Conservation (phyloP, 2,888 invertebrate genomes). For the Diloba caeruleocephala region DNA sequence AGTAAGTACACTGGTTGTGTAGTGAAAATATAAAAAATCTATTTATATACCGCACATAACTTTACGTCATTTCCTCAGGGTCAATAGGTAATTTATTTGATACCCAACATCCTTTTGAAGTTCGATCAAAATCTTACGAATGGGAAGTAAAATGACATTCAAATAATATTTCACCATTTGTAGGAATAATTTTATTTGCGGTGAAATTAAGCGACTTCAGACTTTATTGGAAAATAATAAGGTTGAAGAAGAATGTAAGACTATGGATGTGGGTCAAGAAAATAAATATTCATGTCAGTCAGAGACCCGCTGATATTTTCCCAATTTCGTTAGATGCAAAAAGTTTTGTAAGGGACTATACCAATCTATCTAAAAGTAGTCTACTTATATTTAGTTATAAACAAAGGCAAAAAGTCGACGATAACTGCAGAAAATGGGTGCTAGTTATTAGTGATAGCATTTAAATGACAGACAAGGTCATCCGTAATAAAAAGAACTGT, state of each 20-base stretch:
- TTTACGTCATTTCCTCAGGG: neutral
- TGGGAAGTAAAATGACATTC: constrained; percentile 5
- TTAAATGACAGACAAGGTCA: too few species aligned
- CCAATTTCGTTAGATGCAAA: constrained; percentile 27
- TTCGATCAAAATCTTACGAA: constrained; percentile 19
- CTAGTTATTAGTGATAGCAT: too few species aligned
- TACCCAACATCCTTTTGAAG: constrained; percentile 9
- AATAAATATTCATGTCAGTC: constrained; percentile 38
- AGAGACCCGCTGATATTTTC: constrained; percentile 23
- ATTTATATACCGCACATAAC: neutral
- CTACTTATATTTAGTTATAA: too few species aligned
- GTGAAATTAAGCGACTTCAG: neutral
- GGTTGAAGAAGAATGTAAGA: neutral
- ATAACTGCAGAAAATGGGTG: too few species aligned
- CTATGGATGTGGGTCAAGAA: constrained; percentile 2
- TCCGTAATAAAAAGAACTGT: too few species aligned
- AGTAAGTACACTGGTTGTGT: too few species aligned
- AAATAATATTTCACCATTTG: constrained; percentile 23
- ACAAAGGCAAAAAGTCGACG: too few species aligned
- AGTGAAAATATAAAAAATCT: neutral
- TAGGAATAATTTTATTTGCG: neutral
- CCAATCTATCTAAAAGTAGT: constrained; percentile 17
- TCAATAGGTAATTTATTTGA: constrained; percentile 10
- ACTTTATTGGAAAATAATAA: neutral
- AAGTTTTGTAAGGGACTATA: constrained; percentile 14